phyloP scores from a whole-genome alignment of 2,888 invertebrate species.

The Acanthacorydalis orientalis region DNA sequence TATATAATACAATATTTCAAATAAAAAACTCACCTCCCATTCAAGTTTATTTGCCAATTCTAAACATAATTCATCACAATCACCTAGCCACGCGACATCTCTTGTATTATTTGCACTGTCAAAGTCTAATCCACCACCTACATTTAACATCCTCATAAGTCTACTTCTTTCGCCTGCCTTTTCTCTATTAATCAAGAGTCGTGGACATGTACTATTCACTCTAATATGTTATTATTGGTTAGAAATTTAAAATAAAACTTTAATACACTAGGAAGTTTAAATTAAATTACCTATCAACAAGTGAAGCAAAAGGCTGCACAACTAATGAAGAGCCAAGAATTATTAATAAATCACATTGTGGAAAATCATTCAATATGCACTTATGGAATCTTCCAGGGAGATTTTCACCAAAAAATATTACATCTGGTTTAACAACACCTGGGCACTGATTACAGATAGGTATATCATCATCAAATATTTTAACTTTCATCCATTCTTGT shows the following conservation, averaged over 20 bases:
- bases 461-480: slow-evolving; percentile 52
- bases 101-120: slow-evolving; percentile 43
- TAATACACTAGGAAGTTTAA: neutral
- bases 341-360: slow-evolving; percentile 75
- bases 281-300: slow-evolving; percentile 52
- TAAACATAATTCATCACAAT: slow-evolving; percentile 67
- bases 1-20: no score
- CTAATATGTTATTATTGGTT: slow-evolving; percentile 21
- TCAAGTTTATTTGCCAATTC: slow-evolving; percentile 59
- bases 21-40: slow-evolving; percentile 64
- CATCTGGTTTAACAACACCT: slow-evolving; percentile 82
- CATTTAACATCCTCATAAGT: slow-evolving; percentile 22
- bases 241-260: neutral
- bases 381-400: slow-evolving; percentile 63
- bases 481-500: slow-evolving; percentile 74
- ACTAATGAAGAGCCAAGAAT: slow-evolving; percentile 90
- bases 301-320: slow-evolving; percentile 87
- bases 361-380: slow-evolving; percentile 56
- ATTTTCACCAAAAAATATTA: slow-evolving; percentile 89
- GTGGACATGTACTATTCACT: slow-evolving; percentile 53
- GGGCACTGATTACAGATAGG: slow-evolving; percentile 58
- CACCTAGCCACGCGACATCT: slow-evolving; percentile 68
- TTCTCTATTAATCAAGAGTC: slow-evolving; percentile 77
- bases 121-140: slow-evolving; percentile 48
- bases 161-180: slow-evolving; percentile 36